These are phyloP conservation scores for Mugil cephalus DNA, from an alignment of 2,113 vertebrate species.

Conservation along the genomic window DNA sequence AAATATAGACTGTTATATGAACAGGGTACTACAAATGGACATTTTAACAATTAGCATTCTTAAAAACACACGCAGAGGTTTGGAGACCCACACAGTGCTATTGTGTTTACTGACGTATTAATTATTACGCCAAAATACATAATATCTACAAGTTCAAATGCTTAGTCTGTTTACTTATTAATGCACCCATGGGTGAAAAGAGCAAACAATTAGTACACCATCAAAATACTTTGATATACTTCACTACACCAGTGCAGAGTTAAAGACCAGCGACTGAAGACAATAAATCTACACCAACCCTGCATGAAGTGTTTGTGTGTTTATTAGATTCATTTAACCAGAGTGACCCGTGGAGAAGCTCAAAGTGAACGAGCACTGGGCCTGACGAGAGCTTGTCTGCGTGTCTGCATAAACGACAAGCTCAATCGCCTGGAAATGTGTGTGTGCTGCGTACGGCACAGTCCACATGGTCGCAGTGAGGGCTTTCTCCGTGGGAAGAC, in stretches of 20 bases:
- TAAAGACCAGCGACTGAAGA: slow-evolving; percentile 7
- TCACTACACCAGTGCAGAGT: slow-evolving; percentile 1
- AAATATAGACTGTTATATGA: background rate
- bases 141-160: slow-evolving; percentile 4
- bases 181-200: slow-evolving; percentile 1
- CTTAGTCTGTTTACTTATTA: slow-evolving; percentile 22
- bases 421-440: slow-evolving; percentile 35
- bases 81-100: background rate
- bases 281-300: slow-evolving; percentile 21
- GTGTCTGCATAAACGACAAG: slow-evolving; percentile 31
- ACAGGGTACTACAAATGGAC: too few species aligned
- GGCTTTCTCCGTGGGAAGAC: slow-evolving; percentile 52
- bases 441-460: slow-evolving; percentile 21
- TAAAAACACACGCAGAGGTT: background rate
- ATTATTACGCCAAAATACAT: slow-evolving; percentile 11
- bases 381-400: background rate
- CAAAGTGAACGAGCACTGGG: background rate
- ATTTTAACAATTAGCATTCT: background rate
- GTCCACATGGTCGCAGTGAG: slow-evolving; percentile 12
- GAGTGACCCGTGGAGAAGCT: slow-evolving; percentile 3
- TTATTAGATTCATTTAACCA: background rate
- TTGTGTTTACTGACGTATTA: background rate
- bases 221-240: slow-evolving; percentile 34
- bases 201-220: slow-evolving; percentile 18
- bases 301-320: background rate